Conservation (phyloP, 2,113 vertebrate genomes). For the Centrocercus urophasianus region DNA sequence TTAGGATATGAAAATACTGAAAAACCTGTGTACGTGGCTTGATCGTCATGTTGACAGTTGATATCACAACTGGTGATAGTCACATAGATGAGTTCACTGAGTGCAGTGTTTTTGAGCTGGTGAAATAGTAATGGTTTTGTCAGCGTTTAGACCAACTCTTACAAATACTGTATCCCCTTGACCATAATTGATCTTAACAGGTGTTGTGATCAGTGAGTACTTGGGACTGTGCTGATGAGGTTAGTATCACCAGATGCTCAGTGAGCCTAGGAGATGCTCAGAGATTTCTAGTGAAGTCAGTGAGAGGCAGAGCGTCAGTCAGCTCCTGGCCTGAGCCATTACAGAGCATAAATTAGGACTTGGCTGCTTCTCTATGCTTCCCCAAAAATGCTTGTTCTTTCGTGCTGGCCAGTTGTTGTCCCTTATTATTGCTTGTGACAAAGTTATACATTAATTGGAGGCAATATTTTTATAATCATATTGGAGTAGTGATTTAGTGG, state of each 20-base stretch:
- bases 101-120: neutral
- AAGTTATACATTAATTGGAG: slow-evolving; percentile 26
- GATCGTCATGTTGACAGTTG: neutral
- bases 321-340: neutral
- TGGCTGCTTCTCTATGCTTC: slow-evolving; percentile 13
- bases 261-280: neutral
- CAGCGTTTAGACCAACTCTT: neutral
- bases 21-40: neutral
- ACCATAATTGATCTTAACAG: neutral
- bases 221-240: neutral
- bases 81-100: neutral
- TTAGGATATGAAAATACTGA: neutral
- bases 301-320: neutral
- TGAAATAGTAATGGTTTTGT: neutral
- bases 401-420: neutral
- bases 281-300: neutral
- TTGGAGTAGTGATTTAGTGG: neutral
- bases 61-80: neutral
- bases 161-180: neutral
- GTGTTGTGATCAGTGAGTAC: neutral
- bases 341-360: slow-evolving; percentile 32
- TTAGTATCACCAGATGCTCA: neutral
- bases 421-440: slow-evolving; percentile 14
- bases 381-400: neutral
- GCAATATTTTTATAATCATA: neutral